Percentiles rank a stretch among this genome's conserved stretches.
Evolutionary conservation across 2,888 invertebrate species (phyloP).

Genomic region (Prosapia bicincta): DNA sequence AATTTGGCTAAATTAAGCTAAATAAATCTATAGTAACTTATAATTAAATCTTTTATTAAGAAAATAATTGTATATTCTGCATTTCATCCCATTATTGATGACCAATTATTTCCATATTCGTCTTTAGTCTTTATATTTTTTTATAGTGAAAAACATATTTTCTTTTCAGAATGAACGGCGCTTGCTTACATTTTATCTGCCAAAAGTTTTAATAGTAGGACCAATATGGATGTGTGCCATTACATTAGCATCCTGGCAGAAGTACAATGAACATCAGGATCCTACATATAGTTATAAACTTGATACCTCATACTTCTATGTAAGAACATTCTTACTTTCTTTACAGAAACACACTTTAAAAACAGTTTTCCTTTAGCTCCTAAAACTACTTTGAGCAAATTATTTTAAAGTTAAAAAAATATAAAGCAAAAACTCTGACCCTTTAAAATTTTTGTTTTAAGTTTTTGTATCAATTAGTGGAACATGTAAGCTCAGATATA

Average conservation of each 20-base stretch:
- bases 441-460: too few species aligned
- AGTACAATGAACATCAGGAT: slow-evolving; percentile 81
- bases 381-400: neutral
- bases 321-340: slow-evolving; percentile 48
- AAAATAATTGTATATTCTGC: too few species aligned
- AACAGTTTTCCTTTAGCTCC: too few species aligned
- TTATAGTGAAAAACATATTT: too few species aligned
- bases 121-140: too few species aligned
- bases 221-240: slow-evolving; percentile 84
- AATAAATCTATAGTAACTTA: too few species aligned
- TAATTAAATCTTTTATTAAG: too few species aligned
- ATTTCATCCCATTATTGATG: too few species aligned
- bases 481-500: too few species aligned
- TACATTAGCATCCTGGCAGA: slow-evolving; percentile 85
- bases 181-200: slow-evolving; percentile 82
- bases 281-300: slow-evolving; percentile 90
- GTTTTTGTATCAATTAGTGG: too few species aligned
- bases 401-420: neutral
- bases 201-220: slow-evolving; percentile 83
- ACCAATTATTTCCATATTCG: too few species aligned
- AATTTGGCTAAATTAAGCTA: too few species aligned
- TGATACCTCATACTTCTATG: slow-evolving; percentile 78
- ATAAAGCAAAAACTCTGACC: neutral
- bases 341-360: neutral
- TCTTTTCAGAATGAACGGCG: slow-evolving; percentile 78